phyloP scores from a whole-genome alignment of 2,888 invertebrate species.

The Amblyjoppa proteus region DNA sequence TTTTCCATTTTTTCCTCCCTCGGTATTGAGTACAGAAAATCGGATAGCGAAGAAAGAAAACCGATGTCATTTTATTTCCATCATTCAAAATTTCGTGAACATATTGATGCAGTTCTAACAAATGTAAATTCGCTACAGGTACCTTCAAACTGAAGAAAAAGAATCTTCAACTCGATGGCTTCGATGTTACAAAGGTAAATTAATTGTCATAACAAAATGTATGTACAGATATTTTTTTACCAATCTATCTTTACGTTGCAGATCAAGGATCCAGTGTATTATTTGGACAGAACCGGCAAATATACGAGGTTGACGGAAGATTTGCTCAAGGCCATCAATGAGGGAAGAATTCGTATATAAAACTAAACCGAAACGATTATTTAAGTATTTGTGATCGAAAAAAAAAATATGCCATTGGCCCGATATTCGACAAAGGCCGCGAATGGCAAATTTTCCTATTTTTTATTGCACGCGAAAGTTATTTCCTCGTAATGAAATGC shows the following conservation, averaged over 20 bases:
- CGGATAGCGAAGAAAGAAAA: no score
- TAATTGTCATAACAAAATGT: conserved; percentile 75
- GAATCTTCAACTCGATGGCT: conserved; percentile 94
- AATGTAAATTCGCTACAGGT: conserved; percentile 85
- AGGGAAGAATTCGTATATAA: conserved; percentile 76
- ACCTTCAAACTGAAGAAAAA: conserved; percentile 98
- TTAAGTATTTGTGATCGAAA: background rate
- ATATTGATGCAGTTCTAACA: background rate
- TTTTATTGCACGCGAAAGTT: background rate
- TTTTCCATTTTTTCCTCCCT: no score
- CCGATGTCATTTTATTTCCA: background rate
- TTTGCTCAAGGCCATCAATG: conserved; percentile 87
- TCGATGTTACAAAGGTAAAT: conserved; percentile 91
- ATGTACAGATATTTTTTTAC: background rate
- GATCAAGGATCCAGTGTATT: conserved; percentile 91
- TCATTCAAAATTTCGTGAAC: background rate
- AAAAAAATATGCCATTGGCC: background rate
- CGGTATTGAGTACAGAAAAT: no score
- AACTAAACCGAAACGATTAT: background rate
- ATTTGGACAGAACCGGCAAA: conserved; percentile 87
- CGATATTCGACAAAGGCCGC: background rate
- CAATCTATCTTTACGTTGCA: conserved; percentile 55
- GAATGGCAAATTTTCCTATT: background rate
- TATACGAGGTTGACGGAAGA: conserved; percentile 88
- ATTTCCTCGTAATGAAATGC: background rate